Conservation (phyloP, 92 coral and sea anemone genomes). For the Muricea muricata region DNA sequence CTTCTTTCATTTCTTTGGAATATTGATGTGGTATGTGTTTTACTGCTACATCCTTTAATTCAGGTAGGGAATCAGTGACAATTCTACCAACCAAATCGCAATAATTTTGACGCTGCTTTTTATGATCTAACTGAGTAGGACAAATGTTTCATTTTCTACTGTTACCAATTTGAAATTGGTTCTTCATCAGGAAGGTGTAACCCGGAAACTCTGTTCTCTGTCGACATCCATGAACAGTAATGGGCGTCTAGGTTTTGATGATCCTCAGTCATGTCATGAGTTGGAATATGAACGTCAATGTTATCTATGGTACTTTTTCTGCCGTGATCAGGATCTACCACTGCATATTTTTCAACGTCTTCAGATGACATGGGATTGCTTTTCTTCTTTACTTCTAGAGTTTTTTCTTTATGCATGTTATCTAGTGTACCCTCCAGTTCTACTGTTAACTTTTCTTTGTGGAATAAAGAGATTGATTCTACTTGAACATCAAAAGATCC, state of each 20-base stretch:
- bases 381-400: neutral
- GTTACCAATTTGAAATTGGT: conserved; percentile 24
- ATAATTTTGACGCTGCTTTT: conserved; percentile 45
- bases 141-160: conserved; percentile 61
- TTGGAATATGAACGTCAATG: conserved; percentile 11
- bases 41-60: conserved; percentile 36
- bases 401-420: too few relatives aligned
- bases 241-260: conserved; percentile 66
- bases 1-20: conserved; percentile 56
- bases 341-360: neutral
- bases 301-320: neutral
- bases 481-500: too few relatives aligned
- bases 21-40: conserved; percentile 55
- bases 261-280: conserved; percentile 4
- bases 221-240: conserved; percentile 54
- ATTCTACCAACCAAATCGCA: conserved; percentile 54
- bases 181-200: conserved; percentile 39
- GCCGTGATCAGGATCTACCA: conserved; percentile 3
- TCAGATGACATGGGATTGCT: neutral
- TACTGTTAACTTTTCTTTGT: too few relatives aligned
- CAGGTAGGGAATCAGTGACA: conserved; percentile 30
- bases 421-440: too few relatives aligned
- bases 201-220: conserved; percentile 56
- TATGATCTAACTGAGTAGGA: conserved; percentile 49
- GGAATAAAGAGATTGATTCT: too few relatives aligned